phyloP scores from a whole-genome alignment of 2,888 invertebrate genomes.

The Trichacis sp. region DNA sequence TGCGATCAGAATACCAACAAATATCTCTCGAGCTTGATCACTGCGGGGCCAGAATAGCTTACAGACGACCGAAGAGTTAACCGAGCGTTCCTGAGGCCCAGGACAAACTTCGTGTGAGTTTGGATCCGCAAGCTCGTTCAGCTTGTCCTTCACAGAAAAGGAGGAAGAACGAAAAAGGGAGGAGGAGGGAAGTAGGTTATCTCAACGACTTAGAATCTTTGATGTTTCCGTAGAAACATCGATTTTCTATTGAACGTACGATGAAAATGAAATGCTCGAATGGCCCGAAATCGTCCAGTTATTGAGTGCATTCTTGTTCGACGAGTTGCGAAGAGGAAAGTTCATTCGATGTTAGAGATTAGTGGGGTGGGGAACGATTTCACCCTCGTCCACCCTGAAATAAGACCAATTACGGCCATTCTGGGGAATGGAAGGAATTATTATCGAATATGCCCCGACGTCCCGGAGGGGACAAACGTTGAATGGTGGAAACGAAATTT shows the following conservation, averaged over 20 bases:
- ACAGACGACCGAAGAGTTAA: conserved; percentile 40
- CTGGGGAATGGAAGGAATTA: conserved; percentile 35
- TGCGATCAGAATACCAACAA: conserved; percentile 56
- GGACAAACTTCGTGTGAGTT: conserved; percentile 44
- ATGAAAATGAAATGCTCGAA: conserved; percentile 46
- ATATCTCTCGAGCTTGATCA: conserved; percentile 50
- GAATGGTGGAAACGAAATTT: neutral
- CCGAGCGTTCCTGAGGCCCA: conserved; percentile 41
- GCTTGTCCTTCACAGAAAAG: no score
- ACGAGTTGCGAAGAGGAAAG: conserved; percentile 36
- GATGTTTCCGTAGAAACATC: conserved; percentile 45
- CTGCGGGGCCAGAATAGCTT: conserved; percentile 35
- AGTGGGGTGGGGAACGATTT: conserved; percentile 25
- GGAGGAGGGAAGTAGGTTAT: conserved; percentile 28
- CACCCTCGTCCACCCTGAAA: conserved; percentile 22
- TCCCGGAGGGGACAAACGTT: conserved; percentile 16
- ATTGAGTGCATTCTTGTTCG: conserved; percentile 44
- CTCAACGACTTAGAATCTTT: conserved; percentile 46
- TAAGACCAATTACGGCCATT: conserved; percentile 42
- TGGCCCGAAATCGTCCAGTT: conserved; percentile 42
- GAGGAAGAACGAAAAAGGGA: no score
- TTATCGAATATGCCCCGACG: conserved; percentile 28
- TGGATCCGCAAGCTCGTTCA: conserved; percentile 44
- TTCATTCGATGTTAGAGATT: conserved; percentile 39
- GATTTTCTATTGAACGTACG: conserved; percentile 44